A percentile compares a stretch with the other conserved stretches of the same genome.
These are phyloP conservation scores for Helobdella robusta DNA, from an alignment of 2,888 invertebrate species.

Conservation along the genomic window DNA sequence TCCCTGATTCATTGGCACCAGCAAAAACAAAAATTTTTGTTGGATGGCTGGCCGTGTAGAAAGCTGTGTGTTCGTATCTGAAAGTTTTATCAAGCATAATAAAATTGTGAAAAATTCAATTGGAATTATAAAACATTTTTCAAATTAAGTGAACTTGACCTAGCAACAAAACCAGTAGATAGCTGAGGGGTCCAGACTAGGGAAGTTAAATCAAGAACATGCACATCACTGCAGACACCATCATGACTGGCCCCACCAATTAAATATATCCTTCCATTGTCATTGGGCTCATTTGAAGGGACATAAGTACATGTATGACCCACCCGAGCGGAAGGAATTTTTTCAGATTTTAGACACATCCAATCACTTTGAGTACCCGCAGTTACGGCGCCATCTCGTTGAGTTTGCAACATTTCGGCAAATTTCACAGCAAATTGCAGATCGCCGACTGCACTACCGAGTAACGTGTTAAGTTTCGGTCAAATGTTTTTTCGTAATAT, in stretches of 20 bases:
- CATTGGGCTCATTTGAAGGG: conserved; percentile 35
- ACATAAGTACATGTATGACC: conserved; percentile 45
- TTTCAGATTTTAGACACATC: no score
- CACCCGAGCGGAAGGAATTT: conserved; percentile 45
- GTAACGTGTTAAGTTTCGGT: no score
- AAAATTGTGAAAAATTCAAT: no score
- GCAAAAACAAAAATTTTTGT: conserved; percentile 45
- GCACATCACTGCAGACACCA: conserved; percentile 45
- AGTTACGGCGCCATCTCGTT: no score
- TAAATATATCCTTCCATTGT: conserved; percentile 40
- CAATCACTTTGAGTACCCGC: neutral
- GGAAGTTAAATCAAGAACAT: conserved; percentile 43
- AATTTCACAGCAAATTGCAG: no score
- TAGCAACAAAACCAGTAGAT: conserved; percentile 37
- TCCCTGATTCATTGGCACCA: conserved; percentile 46
- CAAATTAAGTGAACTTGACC: no score
- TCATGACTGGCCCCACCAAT: conserved; percentile 49
- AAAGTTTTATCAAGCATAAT: no score
- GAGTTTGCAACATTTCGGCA: no score
- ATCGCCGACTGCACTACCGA: no score
- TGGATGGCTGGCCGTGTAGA: conserved; percentile 38
- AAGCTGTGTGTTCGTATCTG: conserved; percentile 47
- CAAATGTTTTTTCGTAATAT: no score
- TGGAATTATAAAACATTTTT: no score
- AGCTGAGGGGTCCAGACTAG: conserved; percentile 45